These are phyloP conservation scores for Cetoscarus ocellatus DNA, from an alignment of 2,797 vertebrate species.

Conservation along the genomic window DNA sequence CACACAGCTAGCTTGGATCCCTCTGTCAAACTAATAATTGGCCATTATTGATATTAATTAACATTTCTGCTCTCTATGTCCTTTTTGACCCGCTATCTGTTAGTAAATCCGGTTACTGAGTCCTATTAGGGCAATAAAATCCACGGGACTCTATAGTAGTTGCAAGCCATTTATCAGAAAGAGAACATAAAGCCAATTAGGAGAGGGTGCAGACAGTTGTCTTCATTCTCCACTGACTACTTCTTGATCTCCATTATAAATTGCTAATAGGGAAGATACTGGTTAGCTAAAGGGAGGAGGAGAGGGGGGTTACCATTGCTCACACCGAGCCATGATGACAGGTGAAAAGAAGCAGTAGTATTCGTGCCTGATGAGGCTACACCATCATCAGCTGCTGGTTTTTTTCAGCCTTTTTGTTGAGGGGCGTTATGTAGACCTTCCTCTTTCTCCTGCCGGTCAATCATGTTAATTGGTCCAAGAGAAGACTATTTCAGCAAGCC, in stretches of 20 bases:
- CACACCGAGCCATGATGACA: conserved; percentile 89
- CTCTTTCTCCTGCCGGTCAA: conserved; percentile 88
- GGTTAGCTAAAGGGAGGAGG: conserved; percentile 87
- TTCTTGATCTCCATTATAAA: conserved; percentile 99
- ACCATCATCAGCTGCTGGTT: conserved; percentile 93
- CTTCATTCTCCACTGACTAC: conserved; percentile 98
- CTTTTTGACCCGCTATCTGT: conserved; percentile 96
- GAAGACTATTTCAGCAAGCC: conserved; percentile 83
- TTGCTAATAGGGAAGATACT: conserved; percentile 99
- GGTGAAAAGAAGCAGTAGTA: conserved; percentile 90
- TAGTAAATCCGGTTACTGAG: conserved; percentile 98
- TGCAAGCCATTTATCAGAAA: conserved; percentile 98
- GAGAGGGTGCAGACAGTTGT: conserved; percentile 95
- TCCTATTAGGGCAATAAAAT: conserved; percentile 98
- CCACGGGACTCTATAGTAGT: conserved; percentile 87
- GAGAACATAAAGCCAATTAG: conserved; percentile 99
- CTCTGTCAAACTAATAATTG: conserved; percentile 99
- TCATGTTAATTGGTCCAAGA: conserved; percentile 95
- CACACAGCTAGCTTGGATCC: conserved; percentile 96
- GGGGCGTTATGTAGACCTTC: conserved; percentile 89
- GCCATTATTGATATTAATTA: conserved; percentile 99
- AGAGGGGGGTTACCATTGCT: conserved; percentile 90
- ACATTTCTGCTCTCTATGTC: conserved; percentile 98
- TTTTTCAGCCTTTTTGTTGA: conserved; percentile 82
- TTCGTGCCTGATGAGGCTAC: conserved; percentile 89